phyloP scores from a whole-genome alignment of 2,888 invertebrate species.

The Aleiodes testaceus region DNA sequence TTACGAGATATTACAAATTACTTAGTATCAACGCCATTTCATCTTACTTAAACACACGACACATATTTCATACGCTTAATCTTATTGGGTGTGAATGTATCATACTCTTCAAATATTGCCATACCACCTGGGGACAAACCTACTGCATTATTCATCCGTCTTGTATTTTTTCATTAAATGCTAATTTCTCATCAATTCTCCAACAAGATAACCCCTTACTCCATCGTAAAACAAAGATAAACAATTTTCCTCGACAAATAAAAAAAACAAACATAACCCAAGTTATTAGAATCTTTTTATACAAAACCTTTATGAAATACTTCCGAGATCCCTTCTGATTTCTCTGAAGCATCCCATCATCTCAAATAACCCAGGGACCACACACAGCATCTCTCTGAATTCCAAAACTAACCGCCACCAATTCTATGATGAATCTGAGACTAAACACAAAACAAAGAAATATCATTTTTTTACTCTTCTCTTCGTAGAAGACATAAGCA shows the following conservation, averaged over 20 bases:
- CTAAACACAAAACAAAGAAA: background rate
- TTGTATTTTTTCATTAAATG: conserved; percentile 58
- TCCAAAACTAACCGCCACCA: conserved; percentile 63
- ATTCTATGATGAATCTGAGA: conserved; percentile 70
- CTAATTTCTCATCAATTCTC: conserved; percentile 56
- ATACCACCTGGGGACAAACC: conserved; percentile 49
- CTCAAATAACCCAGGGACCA: conserved; percentile 57
- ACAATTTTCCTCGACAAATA: no score
- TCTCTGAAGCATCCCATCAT: conserved; percentile 9
- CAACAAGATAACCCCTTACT: conserved; percentile 47
- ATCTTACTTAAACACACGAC: background rate
- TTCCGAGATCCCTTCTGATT: conserved; percentile 2
- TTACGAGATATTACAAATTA: conserved; percentile 62
- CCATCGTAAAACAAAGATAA: background rate
- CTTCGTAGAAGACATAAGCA: conserved; percentile 54
- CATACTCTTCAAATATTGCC: conserved; percentile 6
- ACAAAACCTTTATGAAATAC: conserved; percentile 5
- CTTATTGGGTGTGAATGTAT: conserved; percentile 11
- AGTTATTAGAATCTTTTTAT: conserved; percentile 21
- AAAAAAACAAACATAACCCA: no score
- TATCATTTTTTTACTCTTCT: conserved; percentile 48
- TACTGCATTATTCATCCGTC: conserved; percentile 57
- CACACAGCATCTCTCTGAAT: conserved; percentile 67
- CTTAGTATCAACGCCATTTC: conserved; percentile 56
- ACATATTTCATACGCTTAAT: conserved; percentile 23